A percentile compares a stretch with the other conserved stretches of the same genome.
Conservation (phyloP, 1,140 invertebrate species). For the Coptotermes formosanus region DNA sequence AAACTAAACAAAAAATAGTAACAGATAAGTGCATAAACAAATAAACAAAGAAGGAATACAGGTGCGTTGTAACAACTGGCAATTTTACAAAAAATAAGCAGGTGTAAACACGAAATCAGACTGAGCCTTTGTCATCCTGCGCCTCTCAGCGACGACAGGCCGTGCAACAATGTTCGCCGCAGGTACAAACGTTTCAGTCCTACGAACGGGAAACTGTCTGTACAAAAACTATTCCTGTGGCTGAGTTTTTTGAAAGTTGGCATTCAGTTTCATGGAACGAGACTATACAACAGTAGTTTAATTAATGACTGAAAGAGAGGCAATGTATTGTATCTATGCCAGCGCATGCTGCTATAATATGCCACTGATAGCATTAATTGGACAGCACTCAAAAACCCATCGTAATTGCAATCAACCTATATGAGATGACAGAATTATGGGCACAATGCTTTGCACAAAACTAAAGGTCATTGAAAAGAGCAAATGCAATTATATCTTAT, state of each 20-base stretch:
- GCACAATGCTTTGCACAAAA: background rate
- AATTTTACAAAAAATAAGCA: too few relatives aligned
- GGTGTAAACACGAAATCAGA: too few relatives aligned
- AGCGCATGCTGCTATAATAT: background rate
- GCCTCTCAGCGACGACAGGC: too few relatives aligned
- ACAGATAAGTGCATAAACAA: too few relatives aligned
- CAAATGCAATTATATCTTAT: constrained; percentile 8
- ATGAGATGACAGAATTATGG: constrained; percentile 11
- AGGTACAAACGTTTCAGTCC: background rate
- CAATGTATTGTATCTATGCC: background rate
- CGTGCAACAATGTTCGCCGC: too few relatives aligned
- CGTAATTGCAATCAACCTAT: background rate
- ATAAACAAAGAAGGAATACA: too few relatives aligned
- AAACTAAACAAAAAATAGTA: too few relatives aligned
- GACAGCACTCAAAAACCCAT: constrained; percentile 14
- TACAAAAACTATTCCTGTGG: background rate
- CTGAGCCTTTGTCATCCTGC: too few relatives aligned
- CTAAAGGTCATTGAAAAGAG: background rate
- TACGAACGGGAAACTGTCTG: background rate
- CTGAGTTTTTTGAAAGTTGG: background rate
- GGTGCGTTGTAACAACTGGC: too few relatives aligned
- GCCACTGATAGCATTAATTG: constrained; percentile 5
- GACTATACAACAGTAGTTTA: constrained; percentile 12
- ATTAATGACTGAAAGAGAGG: background rate
- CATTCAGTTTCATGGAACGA: background rate